A percentile compares a stretch with the other conserved stretches of the same genome.
These are phyloP conservation scores for Andrena bicolor DNA, from an alignment of 2,888 invertebrate species.

Conservation along the genomic window DNA sequence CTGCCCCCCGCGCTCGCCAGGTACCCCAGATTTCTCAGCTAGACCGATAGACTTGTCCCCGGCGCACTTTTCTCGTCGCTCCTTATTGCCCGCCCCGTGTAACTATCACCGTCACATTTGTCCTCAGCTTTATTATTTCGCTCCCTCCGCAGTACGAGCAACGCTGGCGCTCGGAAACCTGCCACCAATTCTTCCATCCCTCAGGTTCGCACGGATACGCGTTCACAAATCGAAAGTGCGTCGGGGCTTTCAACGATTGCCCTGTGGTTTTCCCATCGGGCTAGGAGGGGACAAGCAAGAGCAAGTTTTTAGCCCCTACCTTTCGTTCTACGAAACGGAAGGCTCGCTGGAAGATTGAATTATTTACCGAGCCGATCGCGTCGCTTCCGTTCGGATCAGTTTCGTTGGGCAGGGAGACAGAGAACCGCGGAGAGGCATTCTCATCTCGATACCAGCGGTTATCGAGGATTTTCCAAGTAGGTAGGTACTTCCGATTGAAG, in stretches of 20 bases:
- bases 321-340: conserved; percentile 39
- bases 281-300: conserved; percentile 8
- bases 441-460: too few species aligned
- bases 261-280: conserved; percentile 3
- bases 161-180: not conserved
- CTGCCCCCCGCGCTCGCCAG: conserved; percentile 30
- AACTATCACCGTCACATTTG: conserved; percentile 36
- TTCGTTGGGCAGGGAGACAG: not conserved
- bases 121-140: conserved; percentile 25
- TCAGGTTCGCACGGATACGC: not conserved
- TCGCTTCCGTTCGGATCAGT: conserved; percentile 14
- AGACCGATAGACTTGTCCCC: conserved; percentile 71
- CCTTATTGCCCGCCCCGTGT: conserved; percentile 1
- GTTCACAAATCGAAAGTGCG: conserved; percentile 35
- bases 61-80: conserved; percentile 59
- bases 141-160: not conserved
- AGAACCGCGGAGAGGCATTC: too few species aligned
- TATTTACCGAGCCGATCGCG: conserved; percentile 46
- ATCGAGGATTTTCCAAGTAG: too few species aligned
- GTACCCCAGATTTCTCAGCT: conserved; percentile 61
- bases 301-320: conserved; percentile 41
- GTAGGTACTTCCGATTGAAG: too few species aligned
- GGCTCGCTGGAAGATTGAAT: conserved; percentile 48
- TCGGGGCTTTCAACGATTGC: not conserved
- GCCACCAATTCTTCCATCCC: conserved; percentile 2